phyloP scores from a whole-genome alignment of 2,888 invertebrate genomes.

The Meiosimyza platycephala region DNA sequence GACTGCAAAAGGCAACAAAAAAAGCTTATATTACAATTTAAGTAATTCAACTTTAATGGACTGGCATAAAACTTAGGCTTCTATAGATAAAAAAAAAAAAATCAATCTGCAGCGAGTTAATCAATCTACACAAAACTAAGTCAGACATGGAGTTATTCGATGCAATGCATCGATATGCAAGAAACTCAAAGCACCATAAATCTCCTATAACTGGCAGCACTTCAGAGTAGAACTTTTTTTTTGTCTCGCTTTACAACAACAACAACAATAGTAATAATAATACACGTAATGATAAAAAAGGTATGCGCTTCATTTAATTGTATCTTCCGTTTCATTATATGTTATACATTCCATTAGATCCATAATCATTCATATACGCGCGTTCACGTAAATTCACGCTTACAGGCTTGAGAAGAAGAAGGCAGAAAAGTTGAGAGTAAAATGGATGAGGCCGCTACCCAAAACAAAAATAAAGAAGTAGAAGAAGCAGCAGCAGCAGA shows the following conservation, averaged over 20 bases:
- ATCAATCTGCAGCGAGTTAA: slow-evolving; percentile 9
- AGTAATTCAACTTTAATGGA: no score
- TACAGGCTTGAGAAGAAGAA: background rate
- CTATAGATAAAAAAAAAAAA: no score
- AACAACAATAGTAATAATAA: slow-evolving; percentile 22
- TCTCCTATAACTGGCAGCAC: slow-evolving; percentile 18
- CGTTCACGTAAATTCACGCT: slow-evolving; percentile 21
- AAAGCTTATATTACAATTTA: no score
- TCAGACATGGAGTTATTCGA: slow-evolving; percentile 7
- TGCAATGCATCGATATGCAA: background rate
- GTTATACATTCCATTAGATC: slow-evolving; percentile 51
- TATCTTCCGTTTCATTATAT: slow-evolving; percentile 61
- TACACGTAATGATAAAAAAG: background rate
- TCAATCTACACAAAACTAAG: slow-evolving; percentile 11
- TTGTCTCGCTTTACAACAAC: slow-evolving; percentile 6
- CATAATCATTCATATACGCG: slow-evolving; percentile 41
- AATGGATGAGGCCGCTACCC: background rate
- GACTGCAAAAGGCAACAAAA: no score
- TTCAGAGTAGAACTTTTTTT: background rate
- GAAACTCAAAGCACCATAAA: slow-evolving; percentile 13
- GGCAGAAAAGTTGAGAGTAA: background rate
- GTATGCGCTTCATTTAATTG: slow-evolving; percentile 48
- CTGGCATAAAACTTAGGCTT: no score
- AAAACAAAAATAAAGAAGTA: background rate
- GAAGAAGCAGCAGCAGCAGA: background rate